Evolutionary conservation across 2,797 vertebrate genomes (phyloP).

Genomic region (Micrastur ruficollis): DNA sequence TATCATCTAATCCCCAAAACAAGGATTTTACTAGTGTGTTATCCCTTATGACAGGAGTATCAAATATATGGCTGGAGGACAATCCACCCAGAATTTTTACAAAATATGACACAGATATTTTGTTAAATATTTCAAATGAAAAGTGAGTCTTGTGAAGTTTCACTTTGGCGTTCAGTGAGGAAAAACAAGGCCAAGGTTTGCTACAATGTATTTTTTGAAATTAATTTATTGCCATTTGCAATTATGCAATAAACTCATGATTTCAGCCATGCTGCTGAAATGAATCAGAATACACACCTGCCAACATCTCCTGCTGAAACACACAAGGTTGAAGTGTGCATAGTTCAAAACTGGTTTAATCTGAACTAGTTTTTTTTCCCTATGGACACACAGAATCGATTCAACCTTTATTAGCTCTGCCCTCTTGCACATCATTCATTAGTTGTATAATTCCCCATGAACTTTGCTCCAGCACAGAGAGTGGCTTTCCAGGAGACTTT

Average conservation of each 20-base stretch:
- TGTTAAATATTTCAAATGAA: not conserved
- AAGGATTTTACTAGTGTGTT: not conserved
- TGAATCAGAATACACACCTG: not conserved
- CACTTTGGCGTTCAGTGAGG: not conserved
- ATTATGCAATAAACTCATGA: not conserved
- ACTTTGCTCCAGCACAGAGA: not conserved
- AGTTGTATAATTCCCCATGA: not conserved
- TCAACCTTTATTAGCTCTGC: not conserved
- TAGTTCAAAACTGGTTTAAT: not conserved
- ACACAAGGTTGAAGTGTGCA: not conserved
- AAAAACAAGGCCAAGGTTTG: not conserved
- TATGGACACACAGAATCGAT: not conserved
- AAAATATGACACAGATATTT: not conserved
- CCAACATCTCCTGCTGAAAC: not conserved
- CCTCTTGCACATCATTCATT: not conserved
- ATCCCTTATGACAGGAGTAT: not conserved
- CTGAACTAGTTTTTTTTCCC: not conserved
- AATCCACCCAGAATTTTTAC: not conserved
- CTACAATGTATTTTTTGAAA: not conserved
- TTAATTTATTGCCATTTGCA: not conserved
- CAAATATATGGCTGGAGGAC: not conserved
- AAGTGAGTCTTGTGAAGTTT: not conserved
- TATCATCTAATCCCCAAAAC: not conserved
- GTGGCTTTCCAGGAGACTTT: not conserved
- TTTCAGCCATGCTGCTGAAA: not conserved